Evolutionary conservation across 2,888 invertebrate genomes (phyloP), one percentile per base, ranked within the genome.

Genomic region (Fragum whitleyi): DNA sequence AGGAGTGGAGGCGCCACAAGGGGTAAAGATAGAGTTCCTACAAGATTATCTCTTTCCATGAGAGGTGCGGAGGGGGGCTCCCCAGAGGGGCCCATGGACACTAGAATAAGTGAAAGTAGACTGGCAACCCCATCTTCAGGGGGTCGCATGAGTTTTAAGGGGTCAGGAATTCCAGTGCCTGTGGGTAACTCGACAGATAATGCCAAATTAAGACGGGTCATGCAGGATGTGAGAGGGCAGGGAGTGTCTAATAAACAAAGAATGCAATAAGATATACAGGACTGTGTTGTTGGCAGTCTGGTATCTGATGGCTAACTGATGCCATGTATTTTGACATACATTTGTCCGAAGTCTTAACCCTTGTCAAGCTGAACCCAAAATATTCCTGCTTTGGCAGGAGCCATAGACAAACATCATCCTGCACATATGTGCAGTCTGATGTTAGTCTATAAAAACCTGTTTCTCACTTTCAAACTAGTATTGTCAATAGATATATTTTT

Each of bases 91-190:
- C 57, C 62, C 1, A 78, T 77, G 70, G 90, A 90, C 70, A 88
- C 89, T 81, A 85, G 89, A 71, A 85, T 90, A 53, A 90, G 90
- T 86, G 92, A 92, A 55, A 87, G 85, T 84, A 87, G 92, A 70
- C 82, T 92, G 74, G 90, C 92, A 32, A 92, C 92, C 32, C 92
- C 92, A 16, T 91, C 92, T n/a, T 91, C 92, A 68, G 92, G 91
- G 67, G 91, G 91, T 57, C 82, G 92, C 28, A 89, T 91, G 77
- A 91, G 91, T 84, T 88, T 89, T 77, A 90, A 91, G 77, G 91
- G 90, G 36, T 92, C 92, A 74, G 90, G 90, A 61, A 87, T 92
- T 61, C 92, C 92, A 26, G 90, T 92, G 65, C 92, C 91, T 42
- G 89, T 92, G 70, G 87, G 87, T 21, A 87, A 87, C 62, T 79